Evolutionary conservation across 2,888 invertebrate species (phyloP).

Genomic region (Drosophila mimica): DNA sequence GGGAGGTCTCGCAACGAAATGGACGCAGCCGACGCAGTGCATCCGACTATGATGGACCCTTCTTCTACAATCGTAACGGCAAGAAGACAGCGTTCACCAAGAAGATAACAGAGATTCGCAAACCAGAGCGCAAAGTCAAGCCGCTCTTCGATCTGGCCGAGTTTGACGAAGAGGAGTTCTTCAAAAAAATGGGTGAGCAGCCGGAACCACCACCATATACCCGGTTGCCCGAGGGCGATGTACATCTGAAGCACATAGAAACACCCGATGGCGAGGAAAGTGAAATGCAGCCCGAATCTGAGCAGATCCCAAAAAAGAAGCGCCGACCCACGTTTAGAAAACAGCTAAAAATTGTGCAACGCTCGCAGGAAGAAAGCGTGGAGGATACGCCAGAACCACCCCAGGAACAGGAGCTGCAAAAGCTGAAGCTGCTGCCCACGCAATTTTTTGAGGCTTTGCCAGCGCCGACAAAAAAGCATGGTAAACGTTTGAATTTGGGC

Average conservation of each 20-base stretch:
- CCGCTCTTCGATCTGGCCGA: slow-evolving; percentile 63
- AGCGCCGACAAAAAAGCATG: slow-evolving; percentile 32
- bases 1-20: slow-evolving; percentile 51
- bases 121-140: slow-evolving; percentile 73
- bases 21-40: slow-evolving; percentile 71
- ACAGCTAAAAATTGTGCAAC: slow-evolving; percentile 54
- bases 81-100: slow-evolving; percentile 69
- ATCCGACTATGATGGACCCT: slow-evolving; percentile 62
- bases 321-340: slow-evolving; percentile 19
- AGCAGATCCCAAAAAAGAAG: slow-evolving; percentile 36
- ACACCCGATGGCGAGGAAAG: slow-evolving; percentile 75
- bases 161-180: slow-evolving; percentile 82
- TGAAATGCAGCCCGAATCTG: slow-evolving; percentile 63
- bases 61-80: slow-evolving; percentile 71
- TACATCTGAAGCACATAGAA: slow-evolving; percentile 78
- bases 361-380: slow-evolving; percentile 35
- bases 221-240: slow-evolving; percentile 81
- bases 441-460: slow-evolving; percentile 81
- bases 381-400: slow-evolving; percentile 10
- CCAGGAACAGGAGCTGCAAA: slow-evolving; percentile 23
- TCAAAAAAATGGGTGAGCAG: slow-evolving; percentile 69
- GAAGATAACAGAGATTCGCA: slow-evolving; percentile 80
- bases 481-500: slow-evolving; percentile 57
- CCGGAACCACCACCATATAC: slow-evolving; percentile 67
- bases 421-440: slow-evolving; percentile 66